Evolutionary conservation across 2,797 vertebrate genomes (phyloP).

Genomic region (Simalia tracyae): DNA sequence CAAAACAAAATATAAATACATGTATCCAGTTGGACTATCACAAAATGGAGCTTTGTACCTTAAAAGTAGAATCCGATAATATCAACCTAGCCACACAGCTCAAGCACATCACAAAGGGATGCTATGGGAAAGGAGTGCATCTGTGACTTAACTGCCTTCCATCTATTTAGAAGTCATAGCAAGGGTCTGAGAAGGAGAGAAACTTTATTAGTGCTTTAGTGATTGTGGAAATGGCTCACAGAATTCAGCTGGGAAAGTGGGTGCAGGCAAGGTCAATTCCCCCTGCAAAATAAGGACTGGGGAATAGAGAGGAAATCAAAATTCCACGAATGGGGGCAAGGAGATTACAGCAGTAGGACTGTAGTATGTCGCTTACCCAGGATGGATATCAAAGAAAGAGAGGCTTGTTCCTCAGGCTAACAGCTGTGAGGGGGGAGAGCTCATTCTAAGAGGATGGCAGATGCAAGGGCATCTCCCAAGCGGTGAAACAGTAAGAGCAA

Average conservation of each 20-base stretch:
- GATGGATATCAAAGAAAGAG: slow-evolving; percentile 28
- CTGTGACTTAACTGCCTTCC: slow-evolving; percentile 5
- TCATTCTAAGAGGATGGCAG: slow-evolving; percentile 25
- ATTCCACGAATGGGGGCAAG: slow-evolving; percentile 18
- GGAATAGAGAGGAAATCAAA: slow-evolving; percentile 27
- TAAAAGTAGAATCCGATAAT: neutral
- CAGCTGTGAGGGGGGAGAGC: slow-evolving; percentile 23
- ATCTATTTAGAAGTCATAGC: slow-evolving; percentile 31
- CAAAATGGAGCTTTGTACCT: neutral
- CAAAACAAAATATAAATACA: neutral
- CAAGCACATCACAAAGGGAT: neutral
- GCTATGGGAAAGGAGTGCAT: neutral
- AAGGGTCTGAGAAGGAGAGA: slow-evolving; percentile 24
- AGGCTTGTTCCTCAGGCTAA: slow-evolving; percentile 34
- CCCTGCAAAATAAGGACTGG: slow-evolving; percentile 1
- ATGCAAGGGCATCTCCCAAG: slow-evolving; percentile 30
- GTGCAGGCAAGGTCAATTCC: slow-evolving; percentile 34
- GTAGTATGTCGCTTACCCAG: slow-evolving; percentile 14
- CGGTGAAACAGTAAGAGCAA: neutral
- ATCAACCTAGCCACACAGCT: neutral
- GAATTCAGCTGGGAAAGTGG: slow-evolving; percentile 34
- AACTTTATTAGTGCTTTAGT: slow-evolving; percentile 26
- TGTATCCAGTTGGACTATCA: neutral
- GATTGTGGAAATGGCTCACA: slow-evolving; percentile 23
- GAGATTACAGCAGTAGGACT: slow-evolving; percentile 22